Conservation (phyloP, 2,888 invertebrate species). For the Bugulina stolonifera region DNA sequence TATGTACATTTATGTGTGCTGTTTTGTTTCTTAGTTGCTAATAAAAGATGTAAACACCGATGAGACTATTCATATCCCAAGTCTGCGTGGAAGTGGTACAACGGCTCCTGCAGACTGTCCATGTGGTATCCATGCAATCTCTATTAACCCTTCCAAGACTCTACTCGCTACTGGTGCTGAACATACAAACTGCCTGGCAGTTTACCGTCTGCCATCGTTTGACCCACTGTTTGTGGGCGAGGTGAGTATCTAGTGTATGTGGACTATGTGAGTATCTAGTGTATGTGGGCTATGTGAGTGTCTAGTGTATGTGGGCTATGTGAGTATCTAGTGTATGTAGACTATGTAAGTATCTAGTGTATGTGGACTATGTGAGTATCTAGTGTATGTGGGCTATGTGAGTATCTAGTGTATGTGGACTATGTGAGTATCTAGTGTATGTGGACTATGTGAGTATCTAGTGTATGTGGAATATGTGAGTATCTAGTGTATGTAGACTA, state of each 20-base stretch:
- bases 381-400: no score
- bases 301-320: no score
- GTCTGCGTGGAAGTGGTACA: slow-evolving; percentile 57
- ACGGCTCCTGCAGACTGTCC: slow-evolving; percentile 46
- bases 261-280: not conserved
- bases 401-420: no score
- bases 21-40: slow-evolving; percentile 64
- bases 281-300: no score
- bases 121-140: slow-evolving; percentile 87
- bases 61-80: slow-evolving; percentile 81
- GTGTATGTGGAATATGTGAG: no score
- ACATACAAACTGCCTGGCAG: slow-evolving; percentile 85
- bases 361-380: no score
- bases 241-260: slow-evolving; percentile 51
- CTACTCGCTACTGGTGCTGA: slow-evolving; percentile 84
- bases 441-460: no score
- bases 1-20: no score
- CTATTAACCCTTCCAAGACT: slow-evolving; percentile 82
- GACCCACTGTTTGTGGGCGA: slow-evolving; percentile 92
- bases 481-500: no score
- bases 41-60: slow-evolving; percentile 84
- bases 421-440: no score
- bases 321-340: no score
- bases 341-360: no score
- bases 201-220: slow-evolving; percentile 82